Percentiles rank a stretch among this genome's conserved stretches.
phyloP scores from a whole-genome alignment of 2,888 invertebrate species.

The Eumacrocentrus americanus region DNA sequence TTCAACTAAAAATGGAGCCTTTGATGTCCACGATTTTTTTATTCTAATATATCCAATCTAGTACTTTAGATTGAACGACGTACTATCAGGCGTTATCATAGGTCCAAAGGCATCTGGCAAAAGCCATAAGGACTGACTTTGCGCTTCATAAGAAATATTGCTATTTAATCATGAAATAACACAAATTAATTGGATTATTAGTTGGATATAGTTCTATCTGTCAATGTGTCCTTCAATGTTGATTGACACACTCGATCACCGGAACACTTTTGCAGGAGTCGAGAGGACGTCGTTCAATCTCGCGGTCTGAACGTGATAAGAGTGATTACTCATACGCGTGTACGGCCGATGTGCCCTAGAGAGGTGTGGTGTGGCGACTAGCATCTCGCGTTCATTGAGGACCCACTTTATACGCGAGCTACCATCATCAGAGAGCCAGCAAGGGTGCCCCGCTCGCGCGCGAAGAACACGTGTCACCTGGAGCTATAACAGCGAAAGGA shows the following conservation, averaged over 20 bases:
- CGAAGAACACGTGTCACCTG: constrained; percentile 20
- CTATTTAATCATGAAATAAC: too few species aligned
- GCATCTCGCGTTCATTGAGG: constrained; percentile 43
- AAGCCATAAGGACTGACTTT: background rate
- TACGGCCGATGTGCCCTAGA: constrained; percentile 39
- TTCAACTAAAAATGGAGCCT: background rate
- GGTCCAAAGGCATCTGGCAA: background rate
- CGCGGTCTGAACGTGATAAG: background rate
- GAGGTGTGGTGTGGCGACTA: constrained; percentile 45
- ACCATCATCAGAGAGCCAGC: constrained; percentile 11
- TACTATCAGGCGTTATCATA: background rate
- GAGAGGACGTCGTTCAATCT: constrained; percentile 4
- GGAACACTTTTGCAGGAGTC: background rate
- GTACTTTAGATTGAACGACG: background rate
- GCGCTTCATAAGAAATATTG: too few species aligned
- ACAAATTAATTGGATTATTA: background rate
- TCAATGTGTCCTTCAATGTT: background rate
- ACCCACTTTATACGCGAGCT: constrained; percentile 46
- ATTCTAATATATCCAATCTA: background rate
- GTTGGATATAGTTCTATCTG: too few species aligned
- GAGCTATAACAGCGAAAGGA: background rate
- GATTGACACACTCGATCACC: background rate
- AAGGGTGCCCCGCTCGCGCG: constrained; percentile 3
- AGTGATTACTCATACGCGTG: background rate
- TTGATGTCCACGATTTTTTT: background rate